Conservation (phyloP, 2,113 vertebrate genomes). For the Nesoenas mayeri region DNA sequence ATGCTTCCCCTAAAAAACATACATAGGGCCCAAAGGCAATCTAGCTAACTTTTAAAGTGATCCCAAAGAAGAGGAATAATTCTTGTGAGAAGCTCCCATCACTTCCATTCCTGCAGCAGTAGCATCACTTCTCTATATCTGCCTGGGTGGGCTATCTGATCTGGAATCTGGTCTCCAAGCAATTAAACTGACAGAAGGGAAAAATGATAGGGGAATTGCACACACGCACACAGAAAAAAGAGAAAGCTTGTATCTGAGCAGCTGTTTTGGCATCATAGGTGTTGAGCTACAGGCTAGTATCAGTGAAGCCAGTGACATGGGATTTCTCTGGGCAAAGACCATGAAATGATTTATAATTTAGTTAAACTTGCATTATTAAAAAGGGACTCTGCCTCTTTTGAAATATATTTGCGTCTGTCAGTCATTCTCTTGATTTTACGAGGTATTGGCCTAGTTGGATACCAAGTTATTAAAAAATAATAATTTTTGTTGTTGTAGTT, state of each 20-base stretch:
- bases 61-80: background rate
- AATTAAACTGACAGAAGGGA: conserved; percentile 6
- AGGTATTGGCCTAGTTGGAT: background rate
- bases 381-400: background rate
- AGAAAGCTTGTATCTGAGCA: background rate
- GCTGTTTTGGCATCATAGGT: background rate
- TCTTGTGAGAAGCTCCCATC: background rate
- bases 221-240: background rate
- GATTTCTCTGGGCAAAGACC: conserved; percentile 6
- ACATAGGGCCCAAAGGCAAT: background rate
- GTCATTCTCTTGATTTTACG: conserved; percentile 11
- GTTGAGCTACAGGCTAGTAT: background rate
- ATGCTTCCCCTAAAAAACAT: background rate
- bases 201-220: background rate
- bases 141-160: background rate
- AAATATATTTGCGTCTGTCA: background rate
- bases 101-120: background rate
- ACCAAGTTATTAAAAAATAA: conserved; percentile 59
- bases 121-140: background rate
- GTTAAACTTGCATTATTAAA: conserved; percentile 26
- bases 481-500: conserved; percentile 27
- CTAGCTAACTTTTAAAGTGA: background rate
- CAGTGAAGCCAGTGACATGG: background rate
- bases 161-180: background rate
- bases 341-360: conserved; percentile 29